A percentile compares a stretch with the other conserved stretches of the same genome.
These are phyloP conservation scores for Mesocentrotus franciscanus DNA, from an alignment of 53 echinoderm and acorn worm species.

Conservation along the genomic window DNA sequence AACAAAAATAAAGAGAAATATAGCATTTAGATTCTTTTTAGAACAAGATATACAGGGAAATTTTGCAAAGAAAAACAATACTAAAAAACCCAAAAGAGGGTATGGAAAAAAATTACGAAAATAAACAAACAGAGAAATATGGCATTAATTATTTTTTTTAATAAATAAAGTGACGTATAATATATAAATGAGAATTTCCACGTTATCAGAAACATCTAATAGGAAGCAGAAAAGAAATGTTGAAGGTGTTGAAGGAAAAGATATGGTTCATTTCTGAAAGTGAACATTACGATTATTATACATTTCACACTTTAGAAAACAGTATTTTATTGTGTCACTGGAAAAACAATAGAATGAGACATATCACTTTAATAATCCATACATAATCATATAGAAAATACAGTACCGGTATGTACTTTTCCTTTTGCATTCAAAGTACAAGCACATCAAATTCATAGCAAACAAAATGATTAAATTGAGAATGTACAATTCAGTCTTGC, in stretches of 20 bases:
- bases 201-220: not conserved
- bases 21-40: not conserved
- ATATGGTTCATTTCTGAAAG: not conserved
- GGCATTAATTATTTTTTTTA: not conserved
- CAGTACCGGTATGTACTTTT: not conserved
- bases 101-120: not conserved
- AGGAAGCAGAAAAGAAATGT: not conserved
- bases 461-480: not conserved
- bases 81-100: no score
- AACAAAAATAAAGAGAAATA: constrained; percentile 21
- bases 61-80: no score
- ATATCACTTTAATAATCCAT: no score
- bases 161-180: no score
- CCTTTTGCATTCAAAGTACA: not conserved
- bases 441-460: not conserved
- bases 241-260: not conserved
- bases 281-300: not conserved
- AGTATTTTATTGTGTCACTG: no score
- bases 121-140: not conserved
- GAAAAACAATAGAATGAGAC: no score
- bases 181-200: not conserved
- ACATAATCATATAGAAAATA: no score
- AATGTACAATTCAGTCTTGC: not conserved
- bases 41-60: no score
- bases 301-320: not conserved